Conservation (phyloP, 2,113 vertebrate species). For the Tympanuchus pallidicinctus region DNA sequence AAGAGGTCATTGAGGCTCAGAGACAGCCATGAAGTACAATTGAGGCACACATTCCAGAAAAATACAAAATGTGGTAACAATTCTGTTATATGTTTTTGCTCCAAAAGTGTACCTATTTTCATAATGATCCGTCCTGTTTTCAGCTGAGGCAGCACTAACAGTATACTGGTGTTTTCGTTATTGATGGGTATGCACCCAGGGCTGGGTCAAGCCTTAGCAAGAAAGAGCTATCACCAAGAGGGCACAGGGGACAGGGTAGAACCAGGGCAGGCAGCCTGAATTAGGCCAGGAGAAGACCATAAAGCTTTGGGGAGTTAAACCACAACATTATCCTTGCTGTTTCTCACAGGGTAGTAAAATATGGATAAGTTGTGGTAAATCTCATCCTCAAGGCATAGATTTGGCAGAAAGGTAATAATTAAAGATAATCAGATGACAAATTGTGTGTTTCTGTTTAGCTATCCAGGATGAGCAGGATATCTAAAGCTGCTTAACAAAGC, state of each 20-base stretch:
- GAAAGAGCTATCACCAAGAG: not conserved
- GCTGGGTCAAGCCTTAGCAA: not conserved
- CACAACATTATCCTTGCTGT: not conserved
- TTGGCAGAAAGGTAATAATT: not conserved
- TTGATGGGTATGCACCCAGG: not conserved
- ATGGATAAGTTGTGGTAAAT: not conserved
- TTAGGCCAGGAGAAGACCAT: not conserved
- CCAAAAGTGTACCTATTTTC: not conserved
- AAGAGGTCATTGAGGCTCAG: not conserved
- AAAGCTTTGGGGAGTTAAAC: not conserved
- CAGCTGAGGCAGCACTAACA: not conserved
- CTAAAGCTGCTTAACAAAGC: not conserved
- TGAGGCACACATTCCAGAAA: not conserved
- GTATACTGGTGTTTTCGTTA: not conserved
- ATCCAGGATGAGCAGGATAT: not conserved
- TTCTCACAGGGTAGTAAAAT: not conserved
- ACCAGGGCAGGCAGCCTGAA: not conserved
- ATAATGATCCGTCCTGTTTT: not conserved
- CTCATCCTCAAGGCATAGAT: not conserved
- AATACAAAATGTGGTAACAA: not conserved
- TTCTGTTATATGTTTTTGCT: not conserved
- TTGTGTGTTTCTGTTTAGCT: not conserved
- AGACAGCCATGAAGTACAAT: accelerated
- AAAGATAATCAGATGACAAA: not conserved
- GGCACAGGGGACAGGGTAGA: not conserved